Base-by-base conservation (phyloP, 2,797 vertebrate genomes). In the Fratercula arctica region DNA sequence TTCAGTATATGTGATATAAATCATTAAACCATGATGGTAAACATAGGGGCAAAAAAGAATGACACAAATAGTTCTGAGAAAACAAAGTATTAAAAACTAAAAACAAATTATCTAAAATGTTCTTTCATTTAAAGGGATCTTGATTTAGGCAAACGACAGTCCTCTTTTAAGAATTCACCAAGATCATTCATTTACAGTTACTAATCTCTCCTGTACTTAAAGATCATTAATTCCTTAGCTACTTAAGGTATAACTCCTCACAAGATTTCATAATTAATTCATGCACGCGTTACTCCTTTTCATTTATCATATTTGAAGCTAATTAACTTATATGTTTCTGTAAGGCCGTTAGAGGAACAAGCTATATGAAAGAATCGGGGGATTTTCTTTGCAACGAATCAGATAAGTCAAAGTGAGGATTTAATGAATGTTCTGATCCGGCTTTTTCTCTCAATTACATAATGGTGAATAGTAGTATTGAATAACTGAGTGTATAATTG, bases 191-290 rank as follows among this genome's bases (percentile, higher is more conserved):
- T 37, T 73, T 82, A 54, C 11, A 83, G 20, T 57, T 64, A 73
- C 35, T 93, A 69, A 81, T 59, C 29, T 88, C 21, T 81, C 13
- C 20, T 69, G 7, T 81, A 53, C 7, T 77, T 85, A 69, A 89
- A 92, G 19, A 28, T 6, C 4, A 70, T 72, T 91, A 72, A 92
- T 81, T 84, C 17, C 21, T 87, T 66, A 70, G 29, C 46, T 72
- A 37, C 16, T 91, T 89, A 63, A 78, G 23, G 18, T 46, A 54
- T 81, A 54, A 92, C 86, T 81, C 64, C 18, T 78, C 39, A 73
- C 12, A 67, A 90, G 86, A 81, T 66, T 61, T 90, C 59, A n/a
- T 75, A 57, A 93, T 70, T 74, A 78, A 78, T 79, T 90, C 12
- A 54, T 45, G 25, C 31, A 53, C 6, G 29, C 19, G 14, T 37